These are phyloP conservation scores for Luperina testacea DNA, from an alignment of 2,888 invertebrate species.

Conservation along the genomic window DNA sequence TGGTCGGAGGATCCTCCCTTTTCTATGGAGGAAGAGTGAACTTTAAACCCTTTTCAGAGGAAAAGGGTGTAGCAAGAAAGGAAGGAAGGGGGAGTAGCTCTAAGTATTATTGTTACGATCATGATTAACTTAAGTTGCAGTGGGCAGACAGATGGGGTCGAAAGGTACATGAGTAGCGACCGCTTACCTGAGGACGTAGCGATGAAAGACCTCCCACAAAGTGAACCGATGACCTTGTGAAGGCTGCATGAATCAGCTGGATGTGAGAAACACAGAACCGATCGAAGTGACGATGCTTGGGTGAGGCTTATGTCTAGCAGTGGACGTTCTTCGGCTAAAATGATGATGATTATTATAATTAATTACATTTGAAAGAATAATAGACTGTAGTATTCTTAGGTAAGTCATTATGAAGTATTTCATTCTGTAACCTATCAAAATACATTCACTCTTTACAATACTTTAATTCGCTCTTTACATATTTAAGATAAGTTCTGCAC, in stretches of 20 bases:
- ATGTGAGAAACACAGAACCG: not conserved
- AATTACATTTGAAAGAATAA: not conserved
- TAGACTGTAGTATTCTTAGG: not conserved
- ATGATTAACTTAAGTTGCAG: not conserved
- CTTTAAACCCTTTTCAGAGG: no score
- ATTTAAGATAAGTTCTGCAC: not conserved
- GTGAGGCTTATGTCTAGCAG: not conserved
- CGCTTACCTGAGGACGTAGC: not conserved
- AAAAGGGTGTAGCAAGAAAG: no score
- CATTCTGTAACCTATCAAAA: not conserved
- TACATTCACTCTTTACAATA: not conserved
- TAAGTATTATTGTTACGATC: not conserved
- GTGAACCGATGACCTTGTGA: not conserved
- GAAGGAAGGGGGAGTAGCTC: no score
- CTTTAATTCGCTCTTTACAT: not conserved
- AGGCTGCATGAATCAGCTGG: not conserved
- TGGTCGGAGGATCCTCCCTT: no score
- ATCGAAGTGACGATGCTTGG: not conserved
- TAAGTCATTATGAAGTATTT: not conserved
- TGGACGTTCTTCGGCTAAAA: not conserved
- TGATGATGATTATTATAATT: not conserved
- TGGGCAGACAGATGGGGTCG: not conserved
- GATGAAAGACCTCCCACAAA: rapidly evolving
- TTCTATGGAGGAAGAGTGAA: no score
- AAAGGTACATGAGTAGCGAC: not conserved